Percentiles rank a stretch among this genome's conserved stretches.
Conservation (phyloP, 2,113 vertebrate species). For the Eubucco bourcierii region DNA sequence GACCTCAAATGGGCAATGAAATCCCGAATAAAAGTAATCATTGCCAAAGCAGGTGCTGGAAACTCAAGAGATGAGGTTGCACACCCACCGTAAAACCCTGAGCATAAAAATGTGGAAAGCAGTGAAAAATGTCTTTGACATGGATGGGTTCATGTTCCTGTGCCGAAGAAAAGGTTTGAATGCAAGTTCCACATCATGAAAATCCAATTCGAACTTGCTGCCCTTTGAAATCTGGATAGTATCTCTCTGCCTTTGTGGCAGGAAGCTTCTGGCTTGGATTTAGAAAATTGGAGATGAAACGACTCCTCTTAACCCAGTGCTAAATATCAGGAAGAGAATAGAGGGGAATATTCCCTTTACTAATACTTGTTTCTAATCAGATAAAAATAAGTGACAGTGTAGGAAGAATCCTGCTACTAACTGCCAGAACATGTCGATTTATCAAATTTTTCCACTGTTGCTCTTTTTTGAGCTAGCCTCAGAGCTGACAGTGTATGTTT, state of each 20-base stretch:
- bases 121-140: neutral
- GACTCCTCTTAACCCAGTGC: neutral
- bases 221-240: neutral
- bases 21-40: neutral
- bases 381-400: constrained; percentile 62
- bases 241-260: neutral
- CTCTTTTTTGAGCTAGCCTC: constrained; percentile 48
- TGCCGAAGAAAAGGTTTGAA: neutral
- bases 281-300: neutral
- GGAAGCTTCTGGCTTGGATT: neutral
- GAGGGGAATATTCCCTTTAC: constrained; percentile 35
- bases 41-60: neutral
- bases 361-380: constrained; percentile 53
- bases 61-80: neutral
- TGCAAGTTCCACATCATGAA: neutral
- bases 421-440: constrained; percentile 63
- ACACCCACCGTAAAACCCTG: fast-evolving
- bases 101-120: neutral
- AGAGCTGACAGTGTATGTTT: constrained; percentile 62
- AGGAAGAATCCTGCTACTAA: constrained; percentile 49
- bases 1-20: neutral
- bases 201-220: neutral
- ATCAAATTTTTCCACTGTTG: constrained; percentile 58
- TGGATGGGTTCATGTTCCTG: neutral
- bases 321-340: constrained; percentile 16